These are phyloP conservation scores for Enteromius treurensis DNA, from an alignment of 2,797 vertebrate species.

Conservation along the genomic window DNA sequence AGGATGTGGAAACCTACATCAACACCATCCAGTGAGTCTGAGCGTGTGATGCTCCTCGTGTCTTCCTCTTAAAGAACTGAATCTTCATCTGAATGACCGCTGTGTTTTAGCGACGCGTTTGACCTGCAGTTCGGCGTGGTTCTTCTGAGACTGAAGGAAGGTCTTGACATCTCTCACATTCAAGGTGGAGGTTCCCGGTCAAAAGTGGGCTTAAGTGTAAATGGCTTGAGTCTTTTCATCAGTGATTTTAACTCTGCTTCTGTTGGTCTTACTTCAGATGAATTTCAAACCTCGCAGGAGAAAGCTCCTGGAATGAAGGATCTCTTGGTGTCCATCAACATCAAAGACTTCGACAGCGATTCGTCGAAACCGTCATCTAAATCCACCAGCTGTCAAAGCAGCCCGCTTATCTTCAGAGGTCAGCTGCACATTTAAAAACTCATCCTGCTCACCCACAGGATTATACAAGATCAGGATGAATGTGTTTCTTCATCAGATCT, in stretches of 20 bases:
- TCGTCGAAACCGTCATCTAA: constrained; percentile 77
- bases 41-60: background rate
- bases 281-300: constrained; percentile 85
- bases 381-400: constrained; percentile 80
- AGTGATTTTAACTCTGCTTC: background rate
- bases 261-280: constrained; percentile 75
- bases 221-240: background rate
- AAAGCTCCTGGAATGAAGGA: constrained; percentile 87
- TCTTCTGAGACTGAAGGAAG: constrained; percentile 89
- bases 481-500: background rate
- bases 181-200: constrained; percentile 79
- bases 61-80: background rate
- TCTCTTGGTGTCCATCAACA: constrained; percentile 82
- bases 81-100: background rate
- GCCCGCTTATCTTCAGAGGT: constrained; percentile 84
- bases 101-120: constrained; percentile 87
- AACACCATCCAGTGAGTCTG: constrained; percentile 92
- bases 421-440: background rate
- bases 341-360: constrained; percentile 85
- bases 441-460: background rate
- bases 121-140: constrained; percentile 92
- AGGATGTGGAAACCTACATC: constrained; percentile 92
- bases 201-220: no score
- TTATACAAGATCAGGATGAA: background rate
- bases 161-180: constrained; percentile 94